Conservation (phyloP, 92 coral and sea anemone genomes). For the Epizoanthus scotinus region DNA sequence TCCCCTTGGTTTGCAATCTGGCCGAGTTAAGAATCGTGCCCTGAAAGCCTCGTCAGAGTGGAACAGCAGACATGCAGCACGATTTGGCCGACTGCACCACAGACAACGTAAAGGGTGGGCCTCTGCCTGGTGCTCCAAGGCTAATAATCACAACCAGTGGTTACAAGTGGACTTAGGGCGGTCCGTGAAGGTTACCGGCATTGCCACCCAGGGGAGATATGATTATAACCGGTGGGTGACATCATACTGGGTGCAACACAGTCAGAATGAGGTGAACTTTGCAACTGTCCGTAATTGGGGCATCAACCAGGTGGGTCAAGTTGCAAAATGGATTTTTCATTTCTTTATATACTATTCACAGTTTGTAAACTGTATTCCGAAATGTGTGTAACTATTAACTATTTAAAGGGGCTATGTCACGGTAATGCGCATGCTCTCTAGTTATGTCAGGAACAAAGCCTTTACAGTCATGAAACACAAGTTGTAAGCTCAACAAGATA, state of each 20-base stretch:
- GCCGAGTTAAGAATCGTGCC: constrained; percentile 73
- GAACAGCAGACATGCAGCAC: constrained; percentile 59
- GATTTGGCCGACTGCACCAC: constrained; percentile 66
- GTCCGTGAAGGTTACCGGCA: constrained; percentile 65
- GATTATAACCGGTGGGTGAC: constrained; percentile 62
- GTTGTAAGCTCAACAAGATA: too few relatives aligned
- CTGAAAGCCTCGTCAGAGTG: constrained; percentile 72
- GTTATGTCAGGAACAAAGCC: too few relatives aligned
- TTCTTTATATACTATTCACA: too few relatives aligned
- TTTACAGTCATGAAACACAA: too few relatives aligned
- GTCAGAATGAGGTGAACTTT: constrained; percentile 75
- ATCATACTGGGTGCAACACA: constrained; percentile 64
- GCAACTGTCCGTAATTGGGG: constrained; percentile 70
- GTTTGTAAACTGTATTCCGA: too few relatives aligned
- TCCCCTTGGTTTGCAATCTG: constrained; percentile 71
- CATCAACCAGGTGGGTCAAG: constrained; percentile 29
- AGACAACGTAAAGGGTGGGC: constrained; percentile 49
- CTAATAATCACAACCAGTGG: constrained; percentile 65
- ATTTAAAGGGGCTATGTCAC: too few relatives aligned
- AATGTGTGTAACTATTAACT: too few relatives aligned
- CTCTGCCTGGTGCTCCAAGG: constrained; percentile 73
- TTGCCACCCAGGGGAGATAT: constrained; percentile 88
- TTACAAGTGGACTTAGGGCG: constrained; percentile 61
- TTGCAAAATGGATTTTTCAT: too few relatives aligned
- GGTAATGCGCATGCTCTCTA: too few relatives aligned